Base-by-base conservation (phyloP, 2,797 vertebrate species). In the Ctenopoma kingsleyae region DNA sequence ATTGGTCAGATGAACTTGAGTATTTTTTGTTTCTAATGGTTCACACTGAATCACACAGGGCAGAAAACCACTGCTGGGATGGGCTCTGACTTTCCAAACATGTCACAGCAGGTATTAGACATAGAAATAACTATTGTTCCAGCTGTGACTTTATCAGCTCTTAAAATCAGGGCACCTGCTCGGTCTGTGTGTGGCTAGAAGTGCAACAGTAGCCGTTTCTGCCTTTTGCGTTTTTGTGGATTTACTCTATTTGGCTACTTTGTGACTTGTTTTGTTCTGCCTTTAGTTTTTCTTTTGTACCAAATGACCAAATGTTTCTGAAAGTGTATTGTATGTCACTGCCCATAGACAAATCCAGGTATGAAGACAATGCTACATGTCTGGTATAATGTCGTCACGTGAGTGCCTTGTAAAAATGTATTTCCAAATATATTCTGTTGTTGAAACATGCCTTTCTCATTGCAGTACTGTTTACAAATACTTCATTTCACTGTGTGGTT, bases 1-100 rank as follows among this genome's bases (percentile, higher is more conserved):
- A 91, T 87, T 89, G 89, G 83, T 90, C 81, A 84, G 89, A 87
- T 76, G 78, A 94, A 91, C 91, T 90, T 89, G 80, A 85, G 80
- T 73, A n/a, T 48, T 79, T 27, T 60, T 22, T 70, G 44, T 67
- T 51, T 65, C 51, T 38, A 48, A 57, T 36, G 66, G 57, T 84
- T 84, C 64, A 80, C 78, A 82, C 65, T 73, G 51, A 63, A 52
- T 44, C 32, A 48, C 66, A 52, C n/a, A 62, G 38, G 58, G 50
- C 38, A 53, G 67, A 54, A 44, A 66, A 25, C 27, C 7, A 19
- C 71, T 65, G 61, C 52, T 56, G 17, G 17, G 20, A 4, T 16
- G 8, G 3, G 6, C 9, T 19, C 32, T 8, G 32, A n/a, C 49
- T 38, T 47, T 22, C 46, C 10, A 62, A 19, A 60, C 35, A 35